Base-by-base conservation (phyloP, 2,888 invertebrate species). In the Andrena fulva region DNA sequence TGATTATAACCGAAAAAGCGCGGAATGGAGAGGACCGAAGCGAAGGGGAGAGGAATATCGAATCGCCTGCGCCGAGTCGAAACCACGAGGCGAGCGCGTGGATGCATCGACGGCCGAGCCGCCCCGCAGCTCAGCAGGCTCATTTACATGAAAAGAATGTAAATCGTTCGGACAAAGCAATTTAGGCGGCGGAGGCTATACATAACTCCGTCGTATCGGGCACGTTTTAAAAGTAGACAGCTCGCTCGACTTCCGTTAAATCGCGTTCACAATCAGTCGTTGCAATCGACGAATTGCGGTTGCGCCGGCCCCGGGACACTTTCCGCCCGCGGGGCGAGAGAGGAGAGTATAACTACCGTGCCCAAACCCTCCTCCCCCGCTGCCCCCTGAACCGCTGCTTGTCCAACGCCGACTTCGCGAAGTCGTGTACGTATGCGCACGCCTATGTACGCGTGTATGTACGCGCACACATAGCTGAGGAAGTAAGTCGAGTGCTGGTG, bases 281-380 rank as follows among this genome's bases (percentile, higher is more conserved):
- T 78, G 82, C 77, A 81, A 87, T 87, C 82, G 87, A 87, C 85
- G 88, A 88, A 88, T 88, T 87, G 88, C 85, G 88, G 88, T 88
- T 87, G 88, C 84, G 85, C 79, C 86, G 87, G 73, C 82, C 87
- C 88, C 86, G 88, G 78, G 80, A 85, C 83, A 82, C 76, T 66
- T 64, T 71, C 70, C 64, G 83, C 42, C 56, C 59, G 59, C 42
- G 69, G 60, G 79, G 60, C 69, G 35, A n/a, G 24, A 66, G 60
- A 78, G 80, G 77, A 77, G 69, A 77, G 78, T 79, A 85, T 79
- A 85, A 82, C 80, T 80, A 82, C 79, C 70, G 75, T 54, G 56
- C 24, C 56, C 16, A 42, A 42, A 42, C 42, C 42, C 10, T 10
- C 54, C 71, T 66, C 80, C 70, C 70, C 71, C 67, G 35, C 67